phyloP scores from a whole-genome alignment of 2,888 invertebrate species.

The Chloroclystis v-ata region DNA sequence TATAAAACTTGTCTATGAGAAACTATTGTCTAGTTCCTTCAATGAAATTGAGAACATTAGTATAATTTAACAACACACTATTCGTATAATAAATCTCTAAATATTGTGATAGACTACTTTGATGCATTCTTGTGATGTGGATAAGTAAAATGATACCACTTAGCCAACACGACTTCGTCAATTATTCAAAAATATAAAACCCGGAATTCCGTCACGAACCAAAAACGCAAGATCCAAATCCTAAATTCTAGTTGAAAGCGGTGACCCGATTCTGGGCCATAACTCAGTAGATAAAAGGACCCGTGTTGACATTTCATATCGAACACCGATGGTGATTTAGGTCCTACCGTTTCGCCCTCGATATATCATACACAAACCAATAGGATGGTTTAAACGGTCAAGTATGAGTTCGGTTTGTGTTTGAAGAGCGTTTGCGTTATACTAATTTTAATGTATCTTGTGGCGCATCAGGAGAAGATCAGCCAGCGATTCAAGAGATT shows the following conservation, averaged over 20 bases:
- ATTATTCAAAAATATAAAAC: not conserved
- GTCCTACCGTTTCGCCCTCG: not conserved
- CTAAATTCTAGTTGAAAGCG: slow-evolving; percentile 12
- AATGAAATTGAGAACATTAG: too few species aligned
- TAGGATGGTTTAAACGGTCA: not conserved
- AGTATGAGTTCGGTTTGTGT: not conserved
- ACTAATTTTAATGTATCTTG: too few species aligned
- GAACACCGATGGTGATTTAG: slow-evolving; percentile 9
- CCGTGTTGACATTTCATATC: slow-evolving; percentile 13
- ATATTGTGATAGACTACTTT: too few species aligned
- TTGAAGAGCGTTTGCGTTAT: not conserved
- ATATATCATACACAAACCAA: slow-evolving; percentile 1
- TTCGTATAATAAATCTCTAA: too few species aligned
- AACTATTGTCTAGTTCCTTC: too few species aligned
- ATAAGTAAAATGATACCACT: too few species aligned
- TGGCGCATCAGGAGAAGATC: too few species aligned
- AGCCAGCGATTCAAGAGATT: too few species aligned
- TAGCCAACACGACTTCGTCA: too few species aligned
- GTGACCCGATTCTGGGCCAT: slow-evolving; percentile 16
- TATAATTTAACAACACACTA: too few species aligned
- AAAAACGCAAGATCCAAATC: slow-evolving; percentile 1
- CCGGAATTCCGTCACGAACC: not conserved
- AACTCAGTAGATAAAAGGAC: slow-evolving; percentile 22
- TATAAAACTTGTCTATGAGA: too few species aligned
- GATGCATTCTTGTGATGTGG: too few species aligned